Evolutionary conservation across 2,888 invertebrate genomes (phyloP), one percentile per base, ranked within the genome.

Genomic region (Electrophaes corylata): DNA sequence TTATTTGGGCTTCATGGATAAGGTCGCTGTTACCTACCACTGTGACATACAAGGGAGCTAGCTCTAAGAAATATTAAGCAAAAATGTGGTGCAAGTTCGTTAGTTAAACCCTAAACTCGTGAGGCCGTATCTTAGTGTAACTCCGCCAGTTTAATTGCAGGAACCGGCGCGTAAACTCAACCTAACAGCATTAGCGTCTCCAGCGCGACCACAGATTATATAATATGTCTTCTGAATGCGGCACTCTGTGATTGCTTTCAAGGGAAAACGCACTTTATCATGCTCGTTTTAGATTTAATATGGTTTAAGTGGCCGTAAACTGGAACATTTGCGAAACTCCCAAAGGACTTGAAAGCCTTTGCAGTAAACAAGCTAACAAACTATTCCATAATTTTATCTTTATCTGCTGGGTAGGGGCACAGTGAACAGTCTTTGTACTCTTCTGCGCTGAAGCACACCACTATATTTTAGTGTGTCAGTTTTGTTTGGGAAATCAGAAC

Each of bases 111-210:
- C 5, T 40, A 3, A 40, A 12, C 12, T 18, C 50, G 11, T 39
- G 33, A 44, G n/a, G 10, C 14, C 35, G 43, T 44, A 44, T 26
- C 51, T 35, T 18, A 26, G 23, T 16, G 20, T 12, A 29, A 29
- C 23, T 40, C 37, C 16, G 19, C 6, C 37, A 20, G 31, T 33
- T 41, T 43, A n/a, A 35, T 43, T 35, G 35, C 6, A n/a, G 48
- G 35, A 50, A 43, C 20, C 16, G 20, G 33, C 31, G 20, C 12
- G 50, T 23, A 50, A 43, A 33, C 41, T 50, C 16, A 0, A 33
- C 8, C 44, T 44, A 44, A 35, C 44, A 19, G 43, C 35, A 51
- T 51, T 51, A 51, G 43, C 16, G 44, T 31, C 10, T 14, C 19
- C 1, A 16, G 11, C 5, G 39, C 39, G 6, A 2, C 26, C 26